Base-by-base conservation (phyloP, 2,888 invertebrate species). In the Smittia sp. region DNA sequence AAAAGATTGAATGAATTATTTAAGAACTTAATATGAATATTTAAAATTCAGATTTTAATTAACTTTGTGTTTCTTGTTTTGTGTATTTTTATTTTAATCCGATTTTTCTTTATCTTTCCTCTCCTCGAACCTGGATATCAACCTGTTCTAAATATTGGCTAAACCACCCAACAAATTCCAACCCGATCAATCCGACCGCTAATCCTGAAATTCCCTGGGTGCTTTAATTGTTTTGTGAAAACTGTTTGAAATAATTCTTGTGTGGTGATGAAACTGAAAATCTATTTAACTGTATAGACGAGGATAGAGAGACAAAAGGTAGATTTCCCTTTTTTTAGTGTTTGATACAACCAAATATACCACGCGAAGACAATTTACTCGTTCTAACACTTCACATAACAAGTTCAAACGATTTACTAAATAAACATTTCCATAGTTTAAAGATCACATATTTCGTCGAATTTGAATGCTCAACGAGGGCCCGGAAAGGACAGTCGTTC, bases 41-140 rank as follows among this genome's bases (percentile, higher is more conserved):
- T n/a, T n/a, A 32, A 32, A 32, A 32, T 32, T 32, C 32, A 6
- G 4, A 32, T 32, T 2, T 52, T 52, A 52, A 52, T 52, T 6
- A 52, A 39, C 11, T 39, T 39, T 9, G 11, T 39, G 11, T 58
- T n/a, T 20, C 13, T 62, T 62, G 20, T 62, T 11, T 15, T 62
- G 20, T 62, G 22, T 18, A 62, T 20, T 62, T 52, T 18, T 13
- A 24, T 62, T 11, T 52, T 72, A 73, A 70, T 39, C 15, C 63
- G 24, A 22, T 75, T 75, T 74, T 69, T 75, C 74, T 74, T 74
- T 46, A n/a, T 46, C n/a, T 75, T 58, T 74, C 74, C 74, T 66
- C 11, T 58, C 58, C 52, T 62, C 62, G 20, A 63, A 41, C 41
- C 58, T 22, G 58, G 58, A 58, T 58, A 2, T 6, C 58, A 22